Evolutionary conservation across 2,888 invertebrate genomes (phyloP).

Genomic region (Lithophane semibrunnea): DNA sequence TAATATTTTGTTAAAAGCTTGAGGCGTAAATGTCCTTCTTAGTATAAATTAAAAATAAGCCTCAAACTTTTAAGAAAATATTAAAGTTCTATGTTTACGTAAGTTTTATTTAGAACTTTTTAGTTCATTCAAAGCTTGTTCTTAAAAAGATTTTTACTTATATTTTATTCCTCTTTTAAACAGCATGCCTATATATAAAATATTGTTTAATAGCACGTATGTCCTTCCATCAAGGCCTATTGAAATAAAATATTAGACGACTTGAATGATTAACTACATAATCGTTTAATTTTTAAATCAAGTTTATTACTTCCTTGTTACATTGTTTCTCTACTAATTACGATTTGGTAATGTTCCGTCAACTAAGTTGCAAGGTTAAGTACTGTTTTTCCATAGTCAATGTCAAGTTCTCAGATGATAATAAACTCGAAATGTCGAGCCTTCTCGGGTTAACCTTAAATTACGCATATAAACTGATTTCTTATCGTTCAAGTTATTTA

Average conservation of each 20-base stretch:
- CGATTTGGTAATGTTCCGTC: not conserved
- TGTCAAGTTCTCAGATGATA: conserved; percentile 25
- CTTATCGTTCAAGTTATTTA: not conserved
- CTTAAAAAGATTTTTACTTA: too few species aligned
- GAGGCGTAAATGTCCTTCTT: too few species aligned
- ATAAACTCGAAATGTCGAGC: not conserved
- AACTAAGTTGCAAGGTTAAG: conserved; percentile 21
- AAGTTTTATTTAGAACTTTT: too few species aligned
- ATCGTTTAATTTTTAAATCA: not conserved
- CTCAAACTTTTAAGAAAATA: too few species aligned
- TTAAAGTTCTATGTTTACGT: too few species aligned
- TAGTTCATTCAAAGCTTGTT: too few species aligned
- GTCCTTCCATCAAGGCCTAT: not conserved
- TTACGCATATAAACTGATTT: not conserved
- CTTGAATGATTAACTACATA: conserved; percentile 2
- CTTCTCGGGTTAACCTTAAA: not conserved
- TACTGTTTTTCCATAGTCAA: conserved; percentile 17
- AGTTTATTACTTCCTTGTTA: conserved; percentile 37
- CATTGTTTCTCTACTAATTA: conserved; percentile 24
- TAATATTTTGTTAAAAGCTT: too few species aligned
- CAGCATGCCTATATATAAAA: not conserved
- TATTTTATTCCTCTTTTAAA: not conserved
- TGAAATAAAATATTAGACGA: not conserved
- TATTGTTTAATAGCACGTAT: not conserved
- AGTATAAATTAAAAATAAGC: too few species aligned